phyloP scores from a whole-genome alignment of 2,888 invertebrate genomes.

The Argyresthia goedartella region DNA sequence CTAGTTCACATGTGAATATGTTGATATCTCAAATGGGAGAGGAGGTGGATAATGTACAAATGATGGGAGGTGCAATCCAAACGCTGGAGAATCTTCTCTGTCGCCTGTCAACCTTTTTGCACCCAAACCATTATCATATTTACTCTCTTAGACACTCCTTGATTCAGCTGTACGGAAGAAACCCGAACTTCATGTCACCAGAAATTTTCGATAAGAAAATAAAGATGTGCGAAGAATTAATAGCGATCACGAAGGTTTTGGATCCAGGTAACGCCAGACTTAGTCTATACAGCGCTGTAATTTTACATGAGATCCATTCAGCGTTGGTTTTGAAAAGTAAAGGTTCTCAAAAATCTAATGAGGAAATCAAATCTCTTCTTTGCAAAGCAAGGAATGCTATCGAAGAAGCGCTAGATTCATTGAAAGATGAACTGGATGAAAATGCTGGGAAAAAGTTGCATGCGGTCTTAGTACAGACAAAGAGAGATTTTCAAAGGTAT shows the following conservation, averaged over 20 bases:
- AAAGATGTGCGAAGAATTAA: constrained; percentile 75
- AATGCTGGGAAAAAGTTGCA: constrained; percentile 66
- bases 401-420: constrained; percentile 44
- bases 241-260: constrained; percentile 72
- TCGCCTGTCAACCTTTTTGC: constrained; percentile 80
- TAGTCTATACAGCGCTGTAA: constrained; percentile 82
- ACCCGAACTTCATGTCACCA: constrained; percentile 72
- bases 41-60: constrained; percentile 78
- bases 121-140: constrained; percentile 87
- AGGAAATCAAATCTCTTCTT: constrained; percentile 46
- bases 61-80: constrained; percentile 71
- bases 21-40: constrained; percentile 80
- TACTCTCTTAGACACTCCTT: constrained; percentile 86
- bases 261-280: constrained; percentile 83
- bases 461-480: constrained; percentile 54
- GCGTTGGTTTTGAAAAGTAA: constrained; percentile 65
- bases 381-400: constrained; percentile 56
- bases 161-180: constrained; percentile 83
- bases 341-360: constrained; percentile 32
- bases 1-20: constrained; percentile 74
- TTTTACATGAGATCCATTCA: constrained; percentile 78
- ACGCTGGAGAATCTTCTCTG: constrained; percentile 75
- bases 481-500: constrained; percentile 57
- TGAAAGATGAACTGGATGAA: constrained; percentile 66
- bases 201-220: constrained; percentile 75